Base-by-base conservation (phyloP, 2,888 invertebrate genomes). In the Eupithecia pulchellata region DNA sequence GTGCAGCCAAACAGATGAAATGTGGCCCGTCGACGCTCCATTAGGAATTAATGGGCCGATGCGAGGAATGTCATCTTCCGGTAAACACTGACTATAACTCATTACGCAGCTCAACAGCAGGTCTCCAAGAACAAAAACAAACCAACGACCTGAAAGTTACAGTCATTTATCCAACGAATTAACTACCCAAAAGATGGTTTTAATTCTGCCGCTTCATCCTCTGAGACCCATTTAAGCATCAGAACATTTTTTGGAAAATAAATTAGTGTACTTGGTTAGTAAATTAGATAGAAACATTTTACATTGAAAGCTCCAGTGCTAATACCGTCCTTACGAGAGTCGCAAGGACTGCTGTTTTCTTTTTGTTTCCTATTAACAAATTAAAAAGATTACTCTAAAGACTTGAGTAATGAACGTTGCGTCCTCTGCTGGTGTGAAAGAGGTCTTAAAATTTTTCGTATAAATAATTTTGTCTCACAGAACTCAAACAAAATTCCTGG, bases 21-120 rank as follows among this genome's bases (percentile, higher is more conserved):
- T 92, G 93, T 92, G 84, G 89, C 89, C 85, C 79, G 87, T 85
- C 88, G 87, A 79, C 89, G 92, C 86, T 88, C 92, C 92, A 92
- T 93, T 92, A 93, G 88, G 91, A 93, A 92, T 93, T 91, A 93
- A 93, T 92, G 93, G 91, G 85, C 90, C 92, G 92, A 91, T 91
- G 89, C 91, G 82, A 91, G 91, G 90, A 92, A 92, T 92, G 93
- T 91, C 93, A 91, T 92, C 91, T 92, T 90, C 89, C 89, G 86
- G 91, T 92, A 91, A 92, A 92, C 91, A 91, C 85, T 83, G 82
- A 79, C 81, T 82, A 87, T 91, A 89, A 91, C 86, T 91, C 89
- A 92, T 91, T 87, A 85, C 83, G 73, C 66, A 78, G 81, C 79
- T 78, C 78, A 82, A 81, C 84, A 70, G 70, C 71, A 73, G 61